Percentiles rank a stretch among this genome's conserved stretches.
Conservation (phyloP, 2,797 vertebrate genomes). For the Craterocephalus amniculus region DNA sequence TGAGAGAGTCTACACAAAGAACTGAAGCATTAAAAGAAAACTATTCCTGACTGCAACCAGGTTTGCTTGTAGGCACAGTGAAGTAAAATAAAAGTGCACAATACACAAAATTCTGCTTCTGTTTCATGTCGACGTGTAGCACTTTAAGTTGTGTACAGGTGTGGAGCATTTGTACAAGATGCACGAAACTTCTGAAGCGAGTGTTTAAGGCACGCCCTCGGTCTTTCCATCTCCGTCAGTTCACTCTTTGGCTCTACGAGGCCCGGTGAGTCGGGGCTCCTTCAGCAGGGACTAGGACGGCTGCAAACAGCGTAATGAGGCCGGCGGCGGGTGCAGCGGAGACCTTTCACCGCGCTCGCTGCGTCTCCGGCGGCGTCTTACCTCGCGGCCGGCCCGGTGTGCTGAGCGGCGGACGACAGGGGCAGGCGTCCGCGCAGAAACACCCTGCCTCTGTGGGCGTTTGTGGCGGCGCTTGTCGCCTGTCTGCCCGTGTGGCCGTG, state of each 20-base stretch:
- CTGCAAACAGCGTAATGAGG: constrained; percentile 24
- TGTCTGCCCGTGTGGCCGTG: constrained; percentile 34
- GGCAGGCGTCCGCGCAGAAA: constrained; percentile 58
- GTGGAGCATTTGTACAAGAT: background rate
- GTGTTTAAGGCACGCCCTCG: constrained; percentile 10
- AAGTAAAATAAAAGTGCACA: background rate
- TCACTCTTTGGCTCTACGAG: constrained; percentile 31
- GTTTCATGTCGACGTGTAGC: background rate
- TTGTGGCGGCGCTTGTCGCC: constrained; percentile 61
- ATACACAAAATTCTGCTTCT: constrained; percentile 3
- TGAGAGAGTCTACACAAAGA: constrained; percentile 8
- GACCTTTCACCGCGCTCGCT: constrained; percentile 14
- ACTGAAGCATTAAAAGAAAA: background rate
- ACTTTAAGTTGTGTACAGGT: background rate
- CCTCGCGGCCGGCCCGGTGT: constrained; percentile 76
- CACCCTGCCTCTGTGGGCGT: constrained; percentile 64
- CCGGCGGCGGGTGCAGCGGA: constrained; percentile 2
- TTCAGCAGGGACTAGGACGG: constrained; percentile 32
- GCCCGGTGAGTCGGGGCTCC: constrained; percentile 20
- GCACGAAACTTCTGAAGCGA: background rate
- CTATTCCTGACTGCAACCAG: background rate
- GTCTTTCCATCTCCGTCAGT: constrained; percentile 33
- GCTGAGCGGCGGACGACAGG: constrained; percentile 53
- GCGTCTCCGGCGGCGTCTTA: constrained; percentile 72
- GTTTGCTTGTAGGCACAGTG: background rate